Conservation (phyloP, 2,888 invertebrate genomes). For the Nomada ruficornis region DNA sequence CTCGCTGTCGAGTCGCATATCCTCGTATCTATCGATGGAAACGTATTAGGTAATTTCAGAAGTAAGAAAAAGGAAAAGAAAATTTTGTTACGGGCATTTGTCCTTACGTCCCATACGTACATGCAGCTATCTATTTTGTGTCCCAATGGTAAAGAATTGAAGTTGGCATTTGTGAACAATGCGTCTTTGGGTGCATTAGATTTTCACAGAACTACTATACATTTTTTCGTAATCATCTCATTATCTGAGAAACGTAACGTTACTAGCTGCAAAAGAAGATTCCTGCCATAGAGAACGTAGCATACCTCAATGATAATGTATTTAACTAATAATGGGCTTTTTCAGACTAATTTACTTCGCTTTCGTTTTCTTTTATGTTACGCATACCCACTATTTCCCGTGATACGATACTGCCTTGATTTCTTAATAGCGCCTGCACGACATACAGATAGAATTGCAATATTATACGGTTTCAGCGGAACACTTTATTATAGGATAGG, state of each 20-base stretch:
- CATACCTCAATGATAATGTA: too few species aligned
- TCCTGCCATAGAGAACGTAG: background rate
- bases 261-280: background rate
- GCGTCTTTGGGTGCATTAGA: too few species aligned
- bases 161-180: too few species aligned
- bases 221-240: too few species aligned
- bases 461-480: background rate
- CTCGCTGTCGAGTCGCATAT: background rate
- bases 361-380: too few species aligned
- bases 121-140: too few species aligned
- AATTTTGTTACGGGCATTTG: too few species aligned
- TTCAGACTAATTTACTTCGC: background rate
- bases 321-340: background rate
- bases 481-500: background rate
- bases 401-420: background rate
- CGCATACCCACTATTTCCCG: background rate
- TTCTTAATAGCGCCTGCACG: background rate
- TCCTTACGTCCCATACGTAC: too few species aligned
- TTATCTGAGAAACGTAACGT: too few species aligned
- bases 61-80: too few species aligned
- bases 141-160: too few species aligned
- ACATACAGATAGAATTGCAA: background rate
- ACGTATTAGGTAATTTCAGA: background rate
- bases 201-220: too few species aligned
- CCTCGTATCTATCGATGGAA: background rate